phyloP scores from a whole-genome alignment of 1,140 invertebrate genomes.

The Brachionus paranguensis region DNA sequence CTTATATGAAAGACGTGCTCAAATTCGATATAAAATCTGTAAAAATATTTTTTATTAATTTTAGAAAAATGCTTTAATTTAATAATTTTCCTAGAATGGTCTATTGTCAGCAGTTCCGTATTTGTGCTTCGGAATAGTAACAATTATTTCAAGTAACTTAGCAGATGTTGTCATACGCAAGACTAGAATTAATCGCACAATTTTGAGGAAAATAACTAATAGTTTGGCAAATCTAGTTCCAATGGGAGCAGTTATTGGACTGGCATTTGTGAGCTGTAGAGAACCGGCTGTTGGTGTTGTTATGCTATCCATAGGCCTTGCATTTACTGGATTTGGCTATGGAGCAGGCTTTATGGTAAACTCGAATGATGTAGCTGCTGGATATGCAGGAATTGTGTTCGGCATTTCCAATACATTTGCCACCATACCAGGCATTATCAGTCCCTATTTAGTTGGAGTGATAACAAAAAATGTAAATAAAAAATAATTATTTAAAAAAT shows the following conservation, averaged over 20 bases:
- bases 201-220: conserved; percentile 17
- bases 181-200: not conserved
- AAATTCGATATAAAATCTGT: conserved; percentile 53
- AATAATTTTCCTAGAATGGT: conserved; percentile 27
- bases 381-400: conserved; percentile 68
- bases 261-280: conserved; percentile 19
- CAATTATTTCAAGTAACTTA: not conserved
- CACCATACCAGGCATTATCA: conserved; percentile 76
- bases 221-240: conserved; percentile 21
- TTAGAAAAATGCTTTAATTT: not conserved
- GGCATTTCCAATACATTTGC: conserved; percentile 78
- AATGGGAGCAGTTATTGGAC: not conserved
- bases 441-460: conserved; percentile 10
- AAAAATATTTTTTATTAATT: conserved; percentile 41
- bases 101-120: conserved; percentile 31
- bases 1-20: conserved; percentile 55
- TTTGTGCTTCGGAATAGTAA: not conserved
- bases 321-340: conserved; percentile 37
- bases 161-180: not conserved
- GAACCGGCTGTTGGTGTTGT: not conserved
- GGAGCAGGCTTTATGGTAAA: conserved; percentile 39
- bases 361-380: conserved; percentile 44
- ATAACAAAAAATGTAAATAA: conserved; percentile 38
- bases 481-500: not conserved
- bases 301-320: conserved; percentile 12